Evolutionary conservation across 1,140 invertebrate species (phyloP), one percentile per base, ranked within the genome.

Genomic region (Druon quercuslanigerum): DNA sequence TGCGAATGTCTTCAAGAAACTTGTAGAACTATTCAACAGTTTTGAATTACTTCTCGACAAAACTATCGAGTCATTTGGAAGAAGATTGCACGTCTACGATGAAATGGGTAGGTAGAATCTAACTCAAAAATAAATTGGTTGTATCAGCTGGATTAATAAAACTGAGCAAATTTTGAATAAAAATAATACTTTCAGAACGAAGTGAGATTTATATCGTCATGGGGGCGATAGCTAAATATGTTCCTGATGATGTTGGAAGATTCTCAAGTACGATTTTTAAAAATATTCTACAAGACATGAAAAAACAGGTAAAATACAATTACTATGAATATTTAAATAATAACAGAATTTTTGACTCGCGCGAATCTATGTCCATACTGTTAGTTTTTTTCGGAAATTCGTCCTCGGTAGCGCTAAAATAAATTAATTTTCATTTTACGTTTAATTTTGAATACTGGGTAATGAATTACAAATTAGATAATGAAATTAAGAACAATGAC

Each of bases 1-100:
- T 50, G 73, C 51, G 7, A 66, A 51, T 25, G 25, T 74, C 51
- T 87, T 88, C 14, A 74, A 71, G 60, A 85, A 82, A 72, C 74
- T 87, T 6, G 84, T 88, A 75, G 40, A 82, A 72, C 50, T 77
- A 33, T 87, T 83, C 72, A 50, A 52, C 0, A 52, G 83, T 70
- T 70, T 72, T 50, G 78, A 86, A n/a, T 74, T 87, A 16, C 13
- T 71, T 13, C 74, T 87, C 52, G 51, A 25, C 66, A 14, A 80
- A n/a, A 85, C 78, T 51, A 16, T 87, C 8, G 1, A 75, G 13
- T 25, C 73, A 5, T 87, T 82, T 20, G 73, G 51, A 20, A 73
- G 51, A 73, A 73, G 60, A 73, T 50, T 70, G 50, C 46, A 50
- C 33, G 20, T 71, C 16, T 74, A 54, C 16, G 40, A 74, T 57